phyloP scores from a whole-genome alignment of 1,140 invertebrate species.

The Archivesica marissinica region DNA sequence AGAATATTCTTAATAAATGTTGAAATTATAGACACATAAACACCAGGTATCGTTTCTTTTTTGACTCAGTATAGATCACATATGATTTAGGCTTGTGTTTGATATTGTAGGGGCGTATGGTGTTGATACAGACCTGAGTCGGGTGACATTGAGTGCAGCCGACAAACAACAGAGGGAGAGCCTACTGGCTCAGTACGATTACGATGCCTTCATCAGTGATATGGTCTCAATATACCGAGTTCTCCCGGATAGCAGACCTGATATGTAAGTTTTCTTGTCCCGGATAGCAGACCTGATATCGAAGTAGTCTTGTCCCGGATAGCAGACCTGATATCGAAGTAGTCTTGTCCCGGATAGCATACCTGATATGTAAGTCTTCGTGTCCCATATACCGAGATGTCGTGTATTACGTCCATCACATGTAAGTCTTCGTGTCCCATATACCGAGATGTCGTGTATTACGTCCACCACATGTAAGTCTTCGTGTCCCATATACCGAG shows the following conservation, averaged over 20 bases:
- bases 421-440: too few relatives aligned
- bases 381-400: not conserved
- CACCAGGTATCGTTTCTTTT: too few relatives aligned
- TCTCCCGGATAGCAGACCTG: slow-evolving; percentile 5
- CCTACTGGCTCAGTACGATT: slow-evolving; percentile 2
- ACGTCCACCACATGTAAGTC: not conserved
- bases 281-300: not conserved
- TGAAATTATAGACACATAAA: too few relatives aligned
- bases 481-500: too few relatives aligned
- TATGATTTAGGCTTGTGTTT: not conserved
- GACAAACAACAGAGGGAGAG: not conserved
- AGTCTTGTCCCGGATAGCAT: not conserved
- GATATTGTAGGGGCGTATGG: not conserved
- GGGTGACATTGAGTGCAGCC: not conserved
- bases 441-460: too few relatives aligned
- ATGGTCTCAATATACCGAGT: slow-evolving; percentile 30
- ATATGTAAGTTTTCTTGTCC: slow-evolving; percentile 15
- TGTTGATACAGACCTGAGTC: not conserved
- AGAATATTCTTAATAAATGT: too few relatives aligned
- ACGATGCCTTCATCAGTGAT: slow-evolving; percentile 45
- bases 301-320: too few relatives aligned
- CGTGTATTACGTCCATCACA: too few relatives aligned
- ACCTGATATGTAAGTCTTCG: slow-evolving; percentile 31
- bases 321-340: too few relatives aligned
- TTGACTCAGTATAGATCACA: too few relatives aligned